These are phyloP conservation scores for Drosophila mettleri DNA, from an alignment of 2,888 invertebrate species.

Conservation along the genomic window DNA sequence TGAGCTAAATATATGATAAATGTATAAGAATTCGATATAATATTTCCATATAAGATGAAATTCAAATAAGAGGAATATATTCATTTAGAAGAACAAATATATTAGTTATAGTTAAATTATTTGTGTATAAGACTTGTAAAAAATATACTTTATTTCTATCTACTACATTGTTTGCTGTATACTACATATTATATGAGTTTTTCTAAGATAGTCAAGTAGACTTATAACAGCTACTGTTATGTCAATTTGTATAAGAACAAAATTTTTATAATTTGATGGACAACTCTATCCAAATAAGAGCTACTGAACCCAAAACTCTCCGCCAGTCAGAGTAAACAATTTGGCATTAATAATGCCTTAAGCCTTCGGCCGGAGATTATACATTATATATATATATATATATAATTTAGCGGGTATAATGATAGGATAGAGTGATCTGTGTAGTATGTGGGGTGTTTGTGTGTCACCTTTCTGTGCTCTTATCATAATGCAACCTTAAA, in stretches of 20 bases:
- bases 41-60: not conserved
- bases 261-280: not conserved
- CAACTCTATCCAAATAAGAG: not conserved
- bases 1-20: not conserved
- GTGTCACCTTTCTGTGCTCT: slow-evolving; percentile 41
- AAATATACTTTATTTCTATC: not conserved
- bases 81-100: not conserved
- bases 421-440: slow-evolving; percentile 14
- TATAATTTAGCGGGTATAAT: slow-evolving; percentile 11
- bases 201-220: not conserved
- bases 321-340: not conserved
- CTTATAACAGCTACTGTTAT: not conserved
- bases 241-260: not conserved
- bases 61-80: not conserved
- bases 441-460: slow-evolving; percentile 9
- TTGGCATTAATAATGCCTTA: slow-evolving; percentile 2
- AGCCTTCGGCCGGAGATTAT: not conserved
- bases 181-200: not conserved
- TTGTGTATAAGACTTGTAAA: not conserved
- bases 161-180: slow-evolving; percentile 1
- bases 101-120: not conserved
- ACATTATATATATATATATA: not conserved
- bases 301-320: slow-evolving; percentile 7
- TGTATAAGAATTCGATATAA: not conserved
- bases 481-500: slow-evolving; percentile 46